Evolutionary conservation across 2,797 vertebrate species (phyloP).

Genomic region (Rousettus madagascariensis): DNA sequence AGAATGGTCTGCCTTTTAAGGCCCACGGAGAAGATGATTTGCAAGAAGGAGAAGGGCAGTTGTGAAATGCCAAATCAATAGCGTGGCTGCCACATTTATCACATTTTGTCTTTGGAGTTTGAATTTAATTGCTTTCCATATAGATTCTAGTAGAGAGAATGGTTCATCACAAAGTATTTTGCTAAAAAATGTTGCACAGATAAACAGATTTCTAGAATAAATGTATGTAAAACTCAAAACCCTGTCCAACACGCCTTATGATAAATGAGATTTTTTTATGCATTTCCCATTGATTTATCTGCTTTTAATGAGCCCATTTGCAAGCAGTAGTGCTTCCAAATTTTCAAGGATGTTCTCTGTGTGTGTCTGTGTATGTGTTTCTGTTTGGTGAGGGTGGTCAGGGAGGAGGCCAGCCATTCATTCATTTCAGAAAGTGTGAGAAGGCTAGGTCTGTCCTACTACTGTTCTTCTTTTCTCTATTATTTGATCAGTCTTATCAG

Average conservation of each 20-base stretch:
- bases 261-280: conserved; percentile 76
- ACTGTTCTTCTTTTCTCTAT: background rate
- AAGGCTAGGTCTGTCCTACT: background rate
- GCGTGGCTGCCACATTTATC: background rate
- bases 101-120: conserved; percentile 61
- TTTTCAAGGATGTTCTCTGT: background rate
- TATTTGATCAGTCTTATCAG: background rate
- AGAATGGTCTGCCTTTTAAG: background rate
- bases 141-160: conserved; percentile 62
- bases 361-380: background rate
- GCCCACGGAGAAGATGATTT: background rate
- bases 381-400: background rate
- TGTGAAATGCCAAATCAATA: conserved; percentile 46
- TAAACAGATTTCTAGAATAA: conserved; percentile 82
- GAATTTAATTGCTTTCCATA: conserved; percentile 48
- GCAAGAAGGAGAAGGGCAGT: background rate
- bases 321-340: conserved; percentile 11
- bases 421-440: conserved; percentile 21
- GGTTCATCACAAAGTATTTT: conserved; percentile 72
- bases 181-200: conserved; percentile 75
- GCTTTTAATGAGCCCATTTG: conserved; percentile 69
- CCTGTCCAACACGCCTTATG: conserved; percentile 66
- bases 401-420: background rate
- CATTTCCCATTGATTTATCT: conserved; percentile 73
- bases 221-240: conserved; percentile 74